Evolutionary conservation across 2,888 invertebrate species (phyloP), one percentile per base, ranked within the genome.

Genomic region (Galeruca laticollis): DNA sequence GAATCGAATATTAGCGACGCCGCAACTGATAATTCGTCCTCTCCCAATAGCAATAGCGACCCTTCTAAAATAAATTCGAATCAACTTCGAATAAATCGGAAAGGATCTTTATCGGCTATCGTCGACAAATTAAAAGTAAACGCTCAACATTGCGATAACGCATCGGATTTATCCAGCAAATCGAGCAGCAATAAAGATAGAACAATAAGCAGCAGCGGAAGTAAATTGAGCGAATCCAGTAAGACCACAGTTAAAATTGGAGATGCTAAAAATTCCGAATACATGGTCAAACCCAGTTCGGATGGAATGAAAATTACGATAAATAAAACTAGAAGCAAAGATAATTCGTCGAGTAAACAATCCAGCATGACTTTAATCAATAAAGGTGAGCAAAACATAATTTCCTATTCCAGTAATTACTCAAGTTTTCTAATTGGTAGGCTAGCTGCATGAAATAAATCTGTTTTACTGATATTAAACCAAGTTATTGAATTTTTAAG

Each of bases 271-370:
- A 92, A 92, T 81, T 92, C 93, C 33, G 95, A 95, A 80, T 96
- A 96, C 80, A 94, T 94, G 92, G 94, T 96, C 0, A 96, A 96
- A 81, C 93, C 93, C 18, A 94, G 95, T 81, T 92, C 92, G 15
- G 95, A 95, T 78, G 95, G 95, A 3, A 94, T 97, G 87, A 97
- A 96, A 84, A 90, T 97, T 65, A 97, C 95, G 2, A 95, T 96
- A 31, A 96, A 96, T 81, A 96, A 96, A 86, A 95, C 96, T 0
- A 88, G 93, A 79, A 90, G 91, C 21, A 93, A 93, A 81, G 93
- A 93, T 54, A 72, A 68, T 47, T 66, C 56, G 15, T 63, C 54
- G 3, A 56, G 43, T 31, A 63, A 63, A 40, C 64, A 66, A 9
- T 65, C 71, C 11, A 57, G 63, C 31, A 70, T 72, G 43, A 59